Evolutionary conservation across 2,113 vertebrate genomes (phyloP).

Genomic region (Eurypyga helias): DNA sequence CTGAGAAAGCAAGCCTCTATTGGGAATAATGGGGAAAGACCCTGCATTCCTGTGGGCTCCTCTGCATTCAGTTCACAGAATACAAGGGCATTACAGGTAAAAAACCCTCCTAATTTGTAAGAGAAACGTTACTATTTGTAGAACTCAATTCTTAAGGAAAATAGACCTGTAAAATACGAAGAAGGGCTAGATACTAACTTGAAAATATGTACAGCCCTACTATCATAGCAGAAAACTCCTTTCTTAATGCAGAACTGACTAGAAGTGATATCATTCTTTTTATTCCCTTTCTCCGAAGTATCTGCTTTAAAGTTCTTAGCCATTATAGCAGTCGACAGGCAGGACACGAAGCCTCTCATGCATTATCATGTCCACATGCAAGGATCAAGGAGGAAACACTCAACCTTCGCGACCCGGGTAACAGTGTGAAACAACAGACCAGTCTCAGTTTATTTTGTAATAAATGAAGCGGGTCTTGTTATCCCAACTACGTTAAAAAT

Average conservation of each 20-base stretch:
- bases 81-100: background rate
- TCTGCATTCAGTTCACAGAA: background rate
- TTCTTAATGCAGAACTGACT: background rate
- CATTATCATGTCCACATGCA: rapidly evolving
- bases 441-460: background rate
- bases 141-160: background rate
- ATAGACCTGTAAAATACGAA: background rate
- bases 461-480: background rate
- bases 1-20: background rate
- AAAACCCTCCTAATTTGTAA: background rate
- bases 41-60: background rate
- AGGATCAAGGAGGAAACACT: background rate
- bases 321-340: rapidly evolving
- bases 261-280: background rate
- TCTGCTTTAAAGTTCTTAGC: background rate
- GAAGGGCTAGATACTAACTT: background rate
- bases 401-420: background rate
- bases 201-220: background rate
- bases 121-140: background rate
- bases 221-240: background rate
- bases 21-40: background rate
- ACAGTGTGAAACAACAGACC: background rate
- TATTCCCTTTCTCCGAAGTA: background rate
- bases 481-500: background rate
- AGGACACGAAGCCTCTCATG: rapidly evolving